Conservation (phyloP, 1,140 invertebrate species). For the Coelopa frigida region DNA sequence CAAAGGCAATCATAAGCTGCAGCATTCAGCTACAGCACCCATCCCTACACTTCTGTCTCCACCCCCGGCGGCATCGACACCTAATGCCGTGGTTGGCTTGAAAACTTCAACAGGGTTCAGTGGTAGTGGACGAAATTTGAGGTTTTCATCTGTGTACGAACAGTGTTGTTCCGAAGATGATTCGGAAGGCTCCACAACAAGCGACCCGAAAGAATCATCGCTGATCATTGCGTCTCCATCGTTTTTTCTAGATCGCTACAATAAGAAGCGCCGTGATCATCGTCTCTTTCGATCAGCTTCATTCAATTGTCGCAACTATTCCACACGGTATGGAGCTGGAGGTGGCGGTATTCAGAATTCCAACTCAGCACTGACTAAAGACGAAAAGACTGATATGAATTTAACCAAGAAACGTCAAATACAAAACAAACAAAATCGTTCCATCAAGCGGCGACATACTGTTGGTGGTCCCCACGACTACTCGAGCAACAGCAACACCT, state of each 20-base stretch:
- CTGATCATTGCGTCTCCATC: conserved; percentile 32
- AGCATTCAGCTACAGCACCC: conserved; percentile 38
- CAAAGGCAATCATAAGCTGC: conserved; percentile 26
- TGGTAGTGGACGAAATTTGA: conserved; percentile 4
- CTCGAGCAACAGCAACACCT: conserved; percentile 16
- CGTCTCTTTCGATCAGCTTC: conserved; percentile 41
- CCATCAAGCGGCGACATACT: conserved; percentile 82
- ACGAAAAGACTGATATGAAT: conserved; percentile 74
- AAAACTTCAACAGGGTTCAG: conserved; percentile 14
- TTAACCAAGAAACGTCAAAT: conserved; percentile 63
- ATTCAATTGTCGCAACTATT: conserved; percentile 42
- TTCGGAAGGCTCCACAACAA: conserved; percentile 42
- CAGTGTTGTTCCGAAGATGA: conserved; percentile 33
- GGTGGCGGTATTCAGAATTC: conserved; percentile 14
- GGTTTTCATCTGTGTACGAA: conserved; percentile 16
- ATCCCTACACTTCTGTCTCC: conserved; percentile 25
- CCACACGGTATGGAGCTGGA: conserved; percentile 23
- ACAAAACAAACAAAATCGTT: conserved; percentile 50
- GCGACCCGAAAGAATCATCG: conserved; percentile 41
- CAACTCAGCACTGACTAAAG: conserved; percentile 60
- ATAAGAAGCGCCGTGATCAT: conserved; percentile 42
- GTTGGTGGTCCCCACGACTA: conserved; percentile 83
- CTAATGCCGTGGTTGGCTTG: conserved; percentile 21
- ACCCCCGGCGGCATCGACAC: conserved; percentile 29
- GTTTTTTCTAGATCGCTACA: conserved; percentile 43